These are phyloP conservation scores for Cottus gobio DNA, from an alignment of 2,113 vertebrate genomes.

Conservation along the genomic window DNA sequence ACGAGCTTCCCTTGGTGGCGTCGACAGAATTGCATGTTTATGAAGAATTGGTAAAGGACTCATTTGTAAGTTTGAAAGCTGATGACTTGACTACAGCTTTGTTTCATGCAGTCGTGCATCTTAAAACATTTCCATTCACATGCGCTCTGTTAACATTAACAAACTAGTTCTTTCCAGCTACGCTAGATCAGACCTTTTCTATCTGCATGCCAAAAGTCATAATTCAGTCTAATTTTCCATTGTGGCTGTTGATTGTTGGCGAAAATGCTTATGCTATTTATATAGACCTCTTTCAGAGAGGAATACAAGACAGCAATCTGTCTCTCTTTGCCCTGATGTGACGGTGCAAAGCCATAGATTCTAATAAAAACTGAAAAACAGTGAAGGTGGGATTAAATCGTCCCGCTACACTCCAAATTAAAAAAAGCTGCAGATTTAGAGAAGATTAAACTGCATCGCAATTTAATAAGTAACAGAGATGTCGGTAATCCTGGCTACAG, in stretches of 20 bases:
- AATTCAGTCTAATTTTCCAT: background rate
- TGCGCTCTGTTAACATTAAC: background rate
- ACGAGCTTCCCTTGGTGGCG: conserved; percentile 19
- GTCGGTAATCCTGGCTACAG: conserved; percentile 58
- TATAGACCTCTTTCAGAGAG: background rate
- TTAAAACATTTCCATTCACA: background rate
- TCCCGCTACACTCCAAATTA: conserved; percentile 42
- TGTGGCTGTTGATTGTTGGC: background rate
- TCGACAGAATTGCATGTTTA: conserved; percentile 21
- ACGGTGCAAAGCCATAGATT: conserved; percentile 16
- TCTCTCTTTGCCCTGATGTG: background rate
- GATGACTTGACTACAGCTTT: conserved; percentile 4
- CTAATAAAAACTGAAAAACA: conserved; percentile 25
- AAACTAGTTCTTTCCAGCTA: background rate
- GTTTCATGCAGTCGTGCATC: background rate
- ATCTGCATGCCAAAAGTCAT: background rate
- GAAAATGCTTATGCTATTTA: background rate
- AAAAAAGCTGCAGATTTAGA: conserved; percentile 68
- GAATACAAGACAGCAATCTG: background rate
- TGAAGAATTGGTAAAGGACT: conserved; percentile 4
- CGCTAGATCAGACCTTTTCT: background rate
- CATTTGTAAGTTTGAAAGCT: conserved; percentile 39
- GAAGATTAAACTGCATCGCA: conserved; percentile 71
- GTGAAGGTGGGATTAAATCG: conserved; percentile 56
- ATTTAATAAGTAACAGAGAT: conserved; percentile 65